Percentiles rank a stretch among this genome's conserved stretches.
Evolutionary conservation across 2,797 vertebrate species (phyloP).

Genomic region (Tangara arthus): DNA sequence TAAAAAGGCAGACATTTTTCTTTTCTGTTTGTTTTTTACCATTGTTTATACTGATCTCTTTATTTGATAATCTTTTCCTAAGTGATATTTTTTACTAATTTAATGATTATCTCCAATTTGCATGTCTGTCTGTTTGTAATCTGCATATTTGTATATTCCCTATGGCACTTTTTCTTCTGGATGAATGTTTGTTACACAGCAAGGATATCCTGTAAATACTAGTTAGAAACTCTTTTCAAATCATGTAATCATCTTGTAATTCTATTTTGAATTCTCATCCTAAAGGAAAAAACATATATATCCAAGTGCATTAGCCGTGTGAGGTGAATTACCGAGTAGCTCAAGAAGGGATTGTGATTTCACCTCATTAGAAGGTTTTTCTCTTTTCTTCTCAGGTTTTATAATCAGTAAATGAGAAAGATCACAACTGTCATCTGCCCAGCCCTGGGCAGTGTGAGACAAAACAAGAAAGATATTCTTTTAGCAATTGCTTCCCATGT

Average conservation of each 20-base stretch:
- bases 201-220: background rate
- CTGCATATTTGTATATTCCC: background rate
- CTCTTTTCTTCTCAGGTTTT: conserved; percentile 71
- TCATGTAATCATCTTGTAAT: background rate
- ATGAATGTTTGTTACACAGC: background rate
- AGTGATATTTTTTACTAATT: background rate
- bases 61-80: background rate
- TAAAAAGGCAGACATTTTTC: background rate
- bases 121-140: background rate
- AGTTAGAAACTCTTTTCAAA: background rate
- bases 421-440: conserved; percentile 62
- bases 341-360: conserved; percentile 39
- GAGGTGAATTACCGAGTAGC: conserved; percentile 13
- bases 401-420: conserved; percentile 78
- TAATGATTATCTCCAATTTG: background rate
- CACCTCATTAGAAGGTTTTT: conserved; percentile 59
- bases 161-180: background rate
- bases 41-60: background rate
- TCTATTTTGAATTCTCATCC: background rate
- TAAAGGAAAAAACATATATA: background rate
- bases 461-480: conserved; percentile 58
- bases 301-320: background rate
- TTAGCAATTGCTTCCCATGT: conserved; percentile 61
- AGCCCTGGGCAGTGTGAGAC: conserved; percentile 40
- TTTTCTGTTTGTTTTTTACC: background rate